Conservation (phyloP, 92 coral and sea anemone genomes). For the Porites evermanni region DNA sequence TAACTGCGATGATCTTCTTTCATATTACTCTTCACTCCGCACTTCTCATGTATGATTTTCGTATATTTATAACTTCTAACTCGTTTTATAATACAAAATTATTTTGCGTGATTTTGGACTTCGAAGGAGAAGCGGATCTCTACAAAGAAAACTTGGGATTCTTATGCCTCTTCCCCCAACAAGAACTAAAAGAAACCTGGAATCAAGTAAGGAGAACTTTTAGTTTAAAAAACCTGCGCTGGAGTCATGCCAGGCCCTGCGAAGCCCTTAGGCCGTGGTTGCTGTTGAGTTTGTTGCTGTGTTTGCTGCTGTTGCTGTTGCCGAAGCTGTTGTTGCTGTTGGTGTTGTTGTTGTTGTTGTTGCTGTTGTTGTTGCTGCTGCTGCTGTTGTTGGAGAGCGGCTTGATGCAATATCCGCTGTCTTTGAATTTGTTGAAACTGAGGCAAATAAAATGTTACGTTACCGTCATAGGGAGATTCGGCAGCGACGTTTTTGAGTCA, state of each 20-base stretch:
- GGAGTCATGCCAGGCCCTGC: constrained; percentile 20
- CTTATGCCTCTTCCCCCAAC: too few relatives aligned
- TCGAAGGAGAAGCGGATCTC: too few relatives aligned
- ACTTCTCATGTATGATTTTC: too few relatives aligned
- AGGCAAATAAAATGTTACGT: not conserved
- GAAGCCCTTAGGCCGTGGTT: constrained; percentile 36
- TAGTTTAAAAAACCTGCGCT: constrained; percentile 18
- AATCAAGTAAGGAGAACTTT: not conserved
- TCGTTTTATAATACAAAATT: too few relatives aligned
- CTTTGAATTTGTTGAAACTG: constrained; percentile 56
- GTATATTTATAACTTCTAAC: too few relatives aligned
- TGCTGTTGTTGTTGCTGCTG: constrained; percentile 37
- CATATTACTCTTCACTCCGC: too few relatives aligned
- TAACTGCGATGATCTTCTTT: too few relatives aligned
- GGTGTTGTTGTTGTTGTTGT: constrained; percentile 59
- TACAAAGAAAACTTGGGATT: too few relatives aligned
- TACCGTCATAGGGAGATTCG: not conserved
- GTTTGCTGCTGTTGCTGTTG: constrained; percentile 56
- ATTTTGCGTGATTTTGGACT: too few relatives aligned
- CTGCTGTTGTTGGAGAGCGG: constrained; percentile 17
- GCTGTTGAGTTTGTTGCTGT: constrained; percentile 44
- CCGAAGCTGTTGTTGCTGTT: constrained; percentile 54
- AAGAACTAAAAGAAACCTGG: not conserved
- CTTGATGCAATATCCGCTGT: constrained; percentile 16
- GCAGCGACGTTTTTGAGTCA: too few relatives aligned